Evolutionary conservation across 2,888 invertebrate genomes (phyloP).

Genomic region (Athetis lepigone): DNA sequence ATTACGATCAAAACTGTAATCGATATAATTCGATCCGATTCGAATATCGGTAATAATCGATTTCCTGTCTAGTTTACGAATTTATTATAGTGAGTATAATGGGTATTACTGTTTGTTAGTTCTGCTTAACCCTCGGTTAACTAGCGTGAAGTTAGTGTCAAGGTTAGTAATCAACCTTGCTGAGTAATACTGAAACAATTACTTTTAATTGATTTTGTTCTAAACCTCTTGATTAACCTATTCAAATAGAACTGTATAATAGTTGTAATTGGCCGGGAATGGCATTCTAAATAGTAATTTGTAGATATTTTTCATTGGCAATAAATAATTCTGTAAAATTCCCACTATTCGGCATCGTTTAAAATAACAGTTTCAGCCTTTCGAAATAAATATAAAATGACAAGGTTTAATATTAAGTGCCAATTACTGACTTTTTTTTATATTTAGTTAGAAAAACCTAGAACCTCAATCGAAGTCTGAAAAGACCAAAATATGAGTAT

Average conservation of each 20-base stretch:
- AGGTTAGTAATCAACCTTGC: constrained; percentile 61
- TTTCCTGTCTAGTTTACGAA: constrained; percentile 58
- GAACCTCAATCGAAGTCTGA: too few species aligned
- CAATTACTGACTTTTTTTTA: neutral
- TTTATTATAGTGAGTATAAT: constrained; percentile 37
- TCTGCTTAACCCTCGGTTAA: constrained; percentile 59
- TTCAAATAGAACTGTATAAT: constrained; percentile 55
- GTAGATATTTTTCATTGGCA: constrained; percentile 32
- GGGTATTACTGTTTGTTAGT: constrained; percentile 49
- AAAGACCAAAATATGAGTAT: too few species aligned
- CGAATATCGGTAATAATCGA: constrained; percentile 56
- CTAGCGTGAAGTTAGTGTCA: constrained; percentile 67
- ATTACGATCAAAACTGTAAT: constrained; percentile 14
- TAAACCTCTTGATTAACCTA: constrained; percentile 45
- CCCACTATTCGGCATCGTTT: too few species aligned
- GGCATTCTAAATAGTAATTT: constrained; percentile 29
- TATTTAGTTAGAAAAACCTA: neutral
- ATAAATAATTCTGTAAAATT: neutral
- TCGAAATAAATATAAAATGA: neutral
- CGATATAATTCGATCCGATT: constrained; percentile 50
- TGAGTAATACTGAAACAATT: constrained; percentile 57
- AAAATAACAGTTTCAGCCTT: too few species aligned
- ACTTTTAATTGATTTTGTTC: constrained; percentile 56
- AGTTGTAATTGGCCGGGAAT: constrained; percentile 40
- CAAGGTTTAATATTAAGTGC: neutral